Conservation (phyloP, 1,140 invertebrate species). For the Cotesia glomerata region DNA sequence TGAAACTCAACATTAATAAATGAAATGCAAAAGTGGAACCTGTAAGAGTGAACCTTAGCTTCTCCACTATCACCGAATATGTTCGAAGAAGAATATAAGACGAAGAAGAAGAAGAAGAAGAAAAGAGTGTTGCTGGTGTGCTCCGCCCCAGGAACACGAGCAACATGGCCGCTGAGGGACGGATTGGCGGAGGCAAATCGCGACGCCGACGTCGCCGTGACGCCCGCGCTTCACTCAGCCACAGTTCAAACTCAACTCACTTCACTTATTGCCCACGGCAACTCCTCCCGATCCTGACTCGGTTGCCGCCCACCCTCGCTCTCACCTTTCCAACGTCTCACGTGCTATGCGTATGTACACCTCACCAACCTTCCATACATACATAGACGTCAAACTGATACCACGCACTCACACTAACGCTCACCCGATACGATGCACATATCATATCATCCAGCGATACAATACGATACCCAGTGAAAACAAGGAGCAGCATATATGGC, state of each 20-base stretch:
- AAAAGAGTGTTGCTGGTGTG: conserved; percentile 32
- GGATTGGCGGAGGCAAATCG: conserved; percentile 58
- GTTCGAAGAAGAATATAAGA: neutral
- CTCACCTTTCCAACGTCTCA: conserved; percentile 33
- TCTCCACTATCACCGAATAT: too few relatives aligned
- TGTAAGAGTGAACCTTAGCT: too few relatives aligned
- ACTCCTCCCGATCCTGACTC: conserved; percentile 22
- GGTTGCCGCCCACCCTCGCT: conserved; percentile 47
- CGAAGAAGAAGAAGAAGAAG: neutral
- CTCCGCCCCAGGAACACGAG: conserved; percentile 60
- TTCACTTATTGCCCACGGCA: conserved; percentile 18
- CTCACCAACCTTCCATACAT: neutral
- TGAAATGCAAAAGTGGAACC: neutral
- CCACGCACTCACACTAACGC: neutral
- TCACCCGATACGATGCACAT: neutral
- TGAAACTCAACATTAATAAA: neutral
- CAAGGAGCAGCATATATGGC: too few relatives aligned
- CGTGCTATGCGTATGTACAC: neutral
- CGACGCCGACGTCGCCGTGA: conserved; percentile 59
- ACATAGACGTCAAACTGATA: neutral
- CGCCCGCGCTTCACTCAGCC: conserved; percentile 60
- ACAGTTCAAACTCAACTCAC: conserved; percentile 32
- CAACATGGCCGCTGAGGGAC: conserved; percentile 63
- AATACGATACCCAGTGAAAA: too few relatives aligned
- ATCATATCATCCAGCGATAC: neutral